These are phyloP conservation scores for Drosophila saltans DNA, from an alignment of 1,140 invertebrate species.

Conservation along the genomic window DNA sequence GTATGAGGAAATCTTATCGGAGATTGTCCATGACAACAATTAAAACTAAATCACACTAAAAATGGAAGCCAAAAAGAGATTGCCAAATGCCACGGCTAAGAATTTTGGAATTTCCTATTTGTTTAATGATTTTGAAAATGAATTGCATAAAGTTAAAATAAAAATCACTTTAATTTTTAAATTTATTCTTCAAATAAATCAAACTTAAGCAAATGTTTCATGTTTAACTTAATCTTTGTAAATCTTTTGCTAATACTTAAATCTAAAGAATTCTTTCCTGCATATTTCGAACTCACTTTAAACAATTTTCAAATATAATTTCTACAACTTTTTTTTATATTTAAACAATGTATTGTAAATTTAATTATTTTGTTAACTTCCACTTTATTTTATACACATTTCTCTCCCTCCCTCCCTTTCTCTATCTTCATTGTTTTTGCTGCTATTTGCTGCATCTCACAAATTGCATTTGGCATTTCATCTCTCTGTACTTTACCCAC, in stretches of 20 bases:
- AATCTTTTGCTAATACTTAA: no score
- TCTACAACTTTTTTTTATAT: not conserved
- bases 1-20: not conserved
- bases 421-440: not conserved
- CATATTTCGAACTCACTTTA: not conserved
- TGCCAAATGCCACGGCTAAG: no score
- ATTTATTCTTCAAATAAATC: no score
- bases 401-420: not conserved
- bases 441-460: conserved; percentile 1
- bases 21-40: conserved; percentile 9
- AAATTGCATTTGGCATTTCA: conserved; percentile 56
- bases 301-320: not conserved
- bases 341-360: conserved; percentile 3
- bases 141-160: no score
- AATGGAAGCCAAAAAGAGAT: not conserved
- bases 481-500: conserved; percentile 26
- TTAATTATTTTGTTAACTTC: conserved; percentile 18
- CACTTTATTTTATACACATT: not conserved
- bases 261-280: not conserved
- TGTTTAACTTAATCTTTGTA: no score
- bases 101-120: no score
- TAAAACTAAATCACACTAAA: not conserved
- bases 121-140: no score
- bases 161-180: no score
- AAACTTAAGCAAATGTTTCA: no score